Conservation (phyloP, 2,113 vertebrate genomes). For the Oreamnos americanus region DNA sequence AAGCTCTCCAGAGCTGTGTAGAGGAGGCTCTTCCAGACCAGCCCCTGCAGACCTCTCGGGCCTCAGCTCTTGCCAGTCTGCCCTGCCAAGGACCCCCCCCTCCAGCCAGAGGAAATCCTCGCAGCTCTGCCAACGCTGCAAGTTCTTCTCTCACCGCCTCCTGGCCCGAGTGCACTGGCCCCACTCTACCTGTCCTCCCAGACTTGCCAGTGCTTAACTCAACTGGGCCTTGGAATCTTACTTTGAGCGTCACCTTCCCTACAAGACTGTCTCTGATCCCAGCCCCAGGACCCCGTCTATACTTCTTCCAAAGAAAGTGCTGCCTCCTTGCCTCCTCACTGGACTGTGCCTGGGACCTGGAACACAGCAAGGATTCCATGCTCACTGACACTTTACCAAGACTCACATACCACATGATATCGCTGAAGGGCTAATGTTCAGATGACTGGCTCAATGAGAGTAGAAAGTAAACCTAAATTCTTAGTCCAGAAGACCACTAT, state of each 20-base stretch:
- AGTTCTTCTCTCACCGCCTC: neutral
- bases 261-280: neutral
- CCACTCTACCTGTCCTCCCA: neutral
- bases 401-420: neutral
- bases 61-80: conserved; percentile 48
- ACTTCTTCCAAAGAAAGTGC: neutral
- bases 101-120: conserved; percentile 34
- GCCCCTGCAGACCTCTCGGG: neutral
- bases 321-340: neutral
- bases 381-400: neutral
- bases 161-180: neutral
- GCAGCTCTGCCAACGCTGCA: neutral
- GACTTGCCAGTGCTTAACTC: neutral
- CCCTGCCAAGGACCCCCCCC: conserved; percentile 30
- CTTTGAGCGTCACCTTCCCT: neutral
- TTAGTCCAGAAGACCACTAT: neutral
- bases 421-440: neutral
- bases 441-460: neutral
- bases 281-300: neutral
- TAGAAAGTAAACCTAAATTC: neutral
- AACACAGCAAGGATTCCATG: neutral
- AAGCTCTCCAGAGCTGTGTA: neutral
- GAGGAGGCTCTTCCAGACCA: neutral
- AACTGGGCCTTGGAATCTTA: neutral
- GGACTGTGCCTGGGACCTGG: neutral